Evolutionary conservation across 1,140 invertebrate genomes (phyloP), one percentile per base, ranked within the genome.

Genomic region (Zaprionus davidi): DNA sequence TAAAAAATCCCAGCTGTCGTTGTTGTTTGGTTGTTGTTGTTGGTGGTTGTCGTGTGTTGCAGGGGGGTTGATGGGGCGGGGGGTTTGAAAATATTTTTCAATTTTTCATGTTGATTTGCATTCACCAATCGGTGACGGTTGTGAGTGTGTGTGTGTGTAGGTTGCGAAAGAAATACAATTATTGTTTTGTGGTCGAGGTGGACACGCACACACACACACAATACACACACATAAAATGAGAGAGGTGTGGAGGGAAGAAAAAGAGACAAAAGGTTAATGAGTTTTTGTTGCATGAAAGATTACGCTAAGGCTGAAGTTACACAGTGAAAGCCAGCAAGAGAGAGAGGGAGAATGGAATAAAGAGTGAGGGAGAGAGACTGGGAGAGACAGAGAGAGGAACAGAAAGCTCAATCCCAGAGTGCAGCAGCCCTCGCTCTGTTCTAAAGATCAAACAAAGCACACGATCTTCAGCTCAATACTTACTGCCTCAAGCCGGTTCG

Each of bases 1-100:
- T 92, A 91, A 92, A 92, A 82, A 92, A 92, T 92, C 91, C 91
- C 79, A 92, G 81, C 91, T 92, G 91, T 83, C 82, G 79, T 84
- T 64, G 60, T 75, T 46, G 26, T 71, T 60, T 73, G 78, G 78
- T 86, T 82, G 73, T 71, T 63, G 56, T 72, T 56, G 31, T 62
- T 53, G 26, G 67, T 34, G 63, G 72, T 72, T 71, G 69, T 86
- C 67, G 64, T 72, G 72, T 80, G 57, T 64, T 68, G 65, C 73
- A 65, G 17, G 28, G 31, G 60, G 53, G 41, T 72, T 69, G 57
- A 49, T 28, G 78, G 64, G 76, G 51, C 56, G 68, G 70, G 58
- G 60, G 57, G 41, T 57, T 74, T 65, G 59, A 75, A 66, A 79
- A 79, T 75, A 71, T 81, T 81, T 81, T 62, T 51, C 46, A 51